Evolutionary conservation across 1,140 invertebrate genomes (phyloP), one percentile per base, ranked within the genome.

Genomic region (Drosophila orena): DNA sequence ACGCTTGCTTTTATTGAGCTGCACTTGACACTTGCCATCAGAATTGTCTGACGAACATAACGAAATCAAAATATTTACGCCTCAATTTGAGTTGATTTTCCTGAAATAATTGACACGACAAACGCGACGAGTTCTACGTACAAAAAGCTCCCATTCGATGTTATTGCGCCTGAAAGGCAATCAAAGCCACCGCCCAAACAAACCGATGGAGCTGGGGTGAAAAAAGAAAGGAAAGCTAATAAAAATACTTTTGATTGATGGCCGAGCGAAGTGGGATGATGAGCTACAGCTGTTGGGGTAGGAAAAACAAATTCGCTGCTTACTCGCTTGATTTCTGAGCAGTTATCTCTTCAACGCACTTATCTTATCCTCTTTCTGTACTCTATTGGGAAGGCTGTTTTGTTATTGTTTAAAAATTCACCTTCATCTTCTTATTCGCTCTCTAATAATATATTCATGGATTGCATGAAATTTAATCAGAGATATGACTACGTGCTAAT

Each of bases 1-100:
- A 35, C 37, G 27, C 38, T 17, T 38, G 59, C 10, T 49, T 64
- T 69, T 49, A 73, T 61, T 61, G 50, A 64, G 37, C 52, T 64
- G 52, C 72, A 77, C 49, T 49, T 66, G 66, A 70, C 64, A 70
- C 47, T 56, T 57, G 46, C 46, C 69, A 52, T 73, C 71, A 38
- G 42, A 44, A 44, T 37, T 62, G 66, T 35, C 66, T 34, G 50
- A 30, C 24, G 24, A 52, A 42, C 56, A 65, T 62, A 78, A 78
- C 54, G 62, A 79, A 80, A 72, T 79, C 44, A 83, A 76, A 83
- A 76, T 89, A 89, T 84, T 88, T 88, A 66, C 79, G 79, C 55
- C 42, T 66, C 53, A 53, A 84, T 73, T 83, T 7, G 35, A 56
- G 35, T 34, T 68, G 61, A 69, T 68, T 69, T 69, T 69, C 42